Percentiles rank a stretch among this genome's conserved stretches.
Conservation (phyloP, 2,888 invertebrate species). For the Phortica okadai region DNA sequence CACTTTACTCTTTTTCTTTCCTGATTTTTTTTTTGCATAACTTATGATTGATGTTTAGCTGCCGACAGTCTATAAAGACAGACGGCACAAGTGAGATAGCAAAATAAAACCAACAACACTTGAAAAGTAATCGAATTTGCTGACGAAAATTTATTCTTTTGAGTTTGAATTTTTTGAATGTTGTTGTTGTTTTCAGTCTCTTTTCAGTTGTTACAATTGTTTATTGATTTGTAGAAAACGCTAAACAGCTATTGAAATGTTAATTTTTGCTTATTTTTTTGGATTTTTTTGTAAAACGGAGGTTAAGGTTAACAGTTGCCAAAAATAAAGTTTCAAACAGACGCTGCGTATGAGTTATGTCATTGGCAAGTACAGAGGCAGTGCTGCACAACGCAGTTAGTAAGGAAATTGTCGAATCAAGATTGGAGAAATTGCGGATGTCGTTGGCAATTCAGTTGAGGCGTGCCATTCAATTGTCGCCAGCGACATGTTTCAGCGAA, state of each 20-base stretch:
- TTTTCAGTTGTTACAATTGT: conserved; percentile 9
- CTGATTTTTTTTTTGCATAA: not conserved
- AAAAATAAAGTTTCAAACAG: not conserved
- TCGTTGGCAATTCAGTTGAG: no score
- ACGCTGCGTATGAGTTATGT: not conserved
- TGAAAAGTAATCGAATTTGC: not conserved
- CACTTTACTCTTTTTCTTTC: not conserved
- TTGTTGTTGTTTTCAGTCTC: conserved; percentile 13
- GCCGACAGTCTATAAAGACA: not conserved
- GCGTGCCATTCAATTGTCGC: no score
- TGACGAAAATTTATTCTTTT: not conserved
- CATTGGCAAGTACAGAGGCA: not conserved
- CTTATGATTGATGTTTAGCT: conserved; percentile 16
- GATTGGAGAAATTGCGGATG: no score
- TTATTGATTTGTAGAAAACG: not conserved
- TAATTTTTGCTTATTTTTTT: conserved; percentile 8
- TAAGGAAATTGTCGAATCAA: no score
- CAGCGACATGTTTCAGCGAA: not conserved
- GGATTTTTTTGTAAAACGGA: not conserved
- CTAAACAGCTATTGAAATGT: not conserved
- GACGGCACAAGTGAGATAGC: not conserved
- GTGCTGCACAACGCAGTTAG: no score
- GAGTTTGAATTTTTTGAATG: not conserved
- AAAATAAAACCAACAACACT: not conserved
- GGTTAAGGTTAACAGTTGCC: not conserved